phyloP scores from a whole-genome alignment of 1,140 invertebrate species.

The Brachionus rotundiformis region DNA sequence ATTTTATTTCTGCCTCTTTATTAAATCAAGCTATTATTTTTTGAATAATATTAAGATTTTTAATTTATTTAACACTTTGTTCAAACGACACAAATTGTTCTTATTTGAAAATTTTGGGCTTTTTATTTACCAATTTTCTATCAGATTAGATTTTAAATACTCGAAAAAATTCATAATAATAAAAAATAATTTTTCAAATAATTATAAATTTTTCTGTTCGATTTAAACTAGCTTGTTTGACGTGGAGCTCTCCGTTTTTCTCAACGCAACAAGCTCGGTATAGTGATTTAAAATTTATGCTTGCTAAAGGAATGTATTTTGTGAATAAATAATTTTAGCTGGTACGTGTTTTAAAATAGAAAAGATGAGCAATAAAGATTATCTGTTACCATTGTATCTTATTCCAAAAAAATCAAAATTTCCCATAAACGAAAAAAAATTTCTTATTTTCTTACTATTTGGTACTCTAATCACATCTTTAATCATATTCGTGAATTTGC shows the following conservation, averaged over 20 bases:
- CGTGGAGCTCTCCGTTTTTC: not conserved
- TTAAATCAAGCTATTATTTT: not conserved
- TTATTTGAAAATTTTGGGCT: not conserved
- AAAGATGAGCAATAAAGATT: constrained; percentile 35
- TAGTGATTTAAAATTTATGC: constrained; percentile 4
- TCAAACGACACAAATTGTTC: not conserved
- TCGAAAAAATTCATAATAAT: not conserved
- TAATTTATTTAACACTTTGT: not conserved
- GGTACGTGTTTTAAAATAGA: not conserved
- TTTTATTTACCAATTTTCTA: too few species aligned
- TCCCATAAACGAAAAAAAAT: constrained; percentile 39
- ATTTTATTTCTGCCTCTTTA: not conserved
- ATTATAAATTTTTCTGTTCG: constrained; percentile 3
- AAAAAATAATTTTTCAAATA: not conserved
- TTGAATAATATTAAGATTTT: not conserved
- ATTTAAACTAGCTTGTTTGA: not conserved
- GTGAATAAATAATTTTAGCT: not conserved
- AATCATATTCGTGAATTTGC: constrained; percentile 37
- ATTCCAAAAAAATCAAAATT: constrained; percentile 7
- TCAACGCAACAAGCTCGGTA: not conserved
- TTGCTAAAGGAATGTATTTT: not conserved
- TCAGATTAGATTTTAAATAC: not conserved
- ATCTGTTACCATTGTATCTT: not conserved
- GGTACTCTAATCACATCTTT: not conserved
- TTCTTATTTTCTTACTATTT: not conserved